Base-by-base conservation (phyloP, 2,888 invertebrate genomes). In the Calliphora vomitoria region DNA sequence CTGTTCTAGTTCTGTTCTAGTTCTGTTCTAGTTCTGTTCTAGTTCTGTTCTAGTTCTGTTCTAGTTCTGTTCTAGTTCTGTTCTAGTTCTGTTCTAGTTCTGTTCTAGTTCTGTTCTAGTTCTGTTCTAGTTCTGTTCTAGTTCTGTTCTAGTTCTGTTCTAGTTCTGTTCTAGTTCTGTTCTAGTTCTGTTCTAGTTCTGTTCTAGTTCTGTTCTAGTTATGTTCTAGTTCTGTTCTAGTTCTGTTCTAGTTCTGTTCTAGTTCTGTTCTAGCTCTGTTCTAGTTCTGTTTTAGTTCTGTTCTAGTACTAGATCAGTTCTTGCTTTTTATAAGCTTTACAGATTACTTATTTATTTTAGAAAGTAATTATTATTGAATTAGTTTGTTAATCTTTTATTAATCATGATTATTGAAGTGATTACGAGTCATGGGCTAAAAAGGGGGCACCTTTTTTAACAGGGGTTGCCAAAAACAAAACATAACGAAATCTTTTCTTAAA, bases 401-500 rank as follows among this genome's bases (percentile, higher is more conserved):
- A 18, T 53, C 18, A 53, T 18, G 18, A 18, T 53, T 53, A 53
- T 53, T 53, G 10, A 18, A 53, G 18, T 53, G 53, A 18, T 53
- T 53, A 15, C 18, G 13, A 25, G 5, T 18, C 13, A 44, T 31
- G n/a, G 41, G 15, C 18, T 50, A 11, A 53, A 20, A 35, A 15
- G 58, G 18, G 35, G 47, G 55, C n/a, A 20, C 20, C 47, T 38
- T 60, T 71, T 62, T 25, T 35, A 50, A 69, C 20, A 47, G 47
- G 50, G 80, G 74, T 82, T 4, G 35, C 35, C 35, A 35, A 35
- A 35, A 78, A 69, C 8, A 35, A 50, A 75, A 75, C 38, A 47
- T 20, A 82, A 82, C 66, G 20, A 72, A 60, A 71, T 44, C 11
- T 71, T 35, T 20, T 10, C 18, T 62, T 71, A 80, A 50, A 62